A percentile compares a stretch with the other conserved stretches of the same genome.
Conservation (phyloP, 1,140 invertebrate genomes). For the Trichonephila clavipes region DNA sequence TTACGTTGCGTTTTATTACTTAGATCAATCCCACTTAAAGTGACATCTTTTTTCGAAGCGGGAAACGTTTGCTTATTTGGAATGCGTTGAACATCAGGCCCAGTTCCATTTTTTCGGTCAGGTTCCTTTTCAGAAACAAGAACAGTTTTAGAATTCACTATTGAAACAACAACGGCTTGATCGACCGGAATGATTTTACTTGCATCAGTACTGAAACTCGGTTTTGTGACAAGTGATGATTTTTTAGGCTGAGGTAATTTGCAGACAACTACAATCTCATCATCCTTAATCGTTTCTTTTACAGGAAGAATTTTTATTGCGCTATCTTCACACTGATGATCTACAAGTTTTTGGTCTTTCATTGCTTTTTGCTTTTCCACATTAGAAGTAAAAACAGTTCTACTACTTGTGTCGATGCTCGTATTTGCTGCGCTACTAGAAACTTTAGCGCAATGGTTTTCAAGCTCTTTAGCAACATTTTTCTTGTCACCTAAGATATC, state of each 20-base stretch:
- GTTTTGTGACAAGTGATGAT: not conserved
- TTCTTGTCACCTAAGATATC: no score
- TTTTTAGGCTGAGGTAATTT: slow-evolving; percentile 64
- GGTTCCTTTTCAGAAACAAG: not conserved
- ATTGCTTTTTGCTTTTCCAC: not conserved
- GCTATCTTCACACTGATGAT: not conserved
- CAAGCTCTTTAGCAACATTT: not conserved
- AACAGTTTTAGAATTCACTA: slow-evolving; percentile 30
- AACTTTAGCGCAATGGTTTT: not conserved
- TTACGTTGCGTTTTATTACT: not conserved
- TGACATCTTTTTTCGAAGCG: not conserved
- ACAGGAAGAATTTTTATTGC: not conserved
- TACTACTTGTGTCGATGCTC: not conserved
- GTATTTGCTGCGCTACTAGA: not conserved
- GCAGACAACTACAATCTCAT: slow-evolving; percentile 67
- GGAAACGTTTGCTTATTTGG: not conserved
- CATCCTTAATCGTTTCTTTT: slow-evolving; percentile 23
- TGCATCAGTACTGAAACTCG: not conserved
- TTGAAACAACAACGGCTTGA: slow-evolving; percentile 49
- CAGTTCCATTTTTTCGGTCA: not conserved
- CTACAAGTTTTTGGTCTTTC: not conserved
- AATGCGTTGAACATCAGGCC: not conserved
- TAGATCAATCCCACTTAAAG: not conserved
- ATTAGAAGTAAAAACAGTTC: not conserved
- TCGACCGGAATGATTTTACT: slow-evolving; percentile 55